Evolutionary conservation across 2,113 vertebrate species (phyloP), one percentile per base, ranked within the genome.

Genomic region (Hassar affinis): DNA sequence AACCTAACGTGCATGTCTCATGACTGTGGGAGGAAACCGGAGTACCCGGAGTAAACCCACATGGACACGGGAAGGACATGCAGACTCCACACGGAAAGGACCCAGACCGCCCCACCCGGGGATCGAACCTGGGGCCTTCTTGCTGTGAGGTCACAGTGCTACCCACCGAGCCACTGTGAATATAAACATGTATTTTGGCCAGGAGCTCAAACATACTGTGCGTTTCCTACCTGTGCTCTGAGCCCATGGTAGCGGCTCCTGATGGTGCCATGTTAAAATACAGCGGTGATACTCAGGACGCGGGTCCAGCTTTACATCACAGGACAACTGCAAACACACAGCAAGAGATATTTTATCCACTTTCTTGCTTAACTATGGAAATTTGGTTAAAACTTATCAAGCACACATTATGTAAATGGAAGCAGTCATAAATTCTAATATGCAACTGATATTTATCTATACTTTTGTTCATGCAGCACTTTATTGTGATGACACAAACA

Each of bases 191-290:
- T 6, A 42, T 42, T 42, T 42, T 42, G 38, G 38, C 6, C 38
- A 42, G 38, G 38, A 42, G 38, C 38, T 6, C 27, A 14, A 18
- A 2, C 49, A 35, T 6, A 35, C 20, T 51, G 1, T n/a, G 10
- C 62, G 17, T 2, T 20, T 22, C 56, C 90, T 88, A 99, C 98
- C 98, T 98, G 98, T 99, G 95, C 97, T 99, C 94, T 99, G 98
- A 94, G 98, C 98, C 98, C 98, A 99, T 90, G 98, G 98, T 92
- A 99, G 95, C 91, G 98, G 98, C 92, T 99, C 98, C 95, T 99
- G 98, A 95, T 99, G 98, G 96, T 99, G 97, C 98, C 98, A 99
- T 89, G 97, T 99, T 92, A 99, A 92, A 94, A 99, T 99, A 96
- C 98, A 99, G 93, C 98, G 97, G 91, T 99, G 97, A 89, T 99